Base-by-base conservation (phyloP, 2,888 invertebrate genomes). In the Aphidius colemani region DNA sequence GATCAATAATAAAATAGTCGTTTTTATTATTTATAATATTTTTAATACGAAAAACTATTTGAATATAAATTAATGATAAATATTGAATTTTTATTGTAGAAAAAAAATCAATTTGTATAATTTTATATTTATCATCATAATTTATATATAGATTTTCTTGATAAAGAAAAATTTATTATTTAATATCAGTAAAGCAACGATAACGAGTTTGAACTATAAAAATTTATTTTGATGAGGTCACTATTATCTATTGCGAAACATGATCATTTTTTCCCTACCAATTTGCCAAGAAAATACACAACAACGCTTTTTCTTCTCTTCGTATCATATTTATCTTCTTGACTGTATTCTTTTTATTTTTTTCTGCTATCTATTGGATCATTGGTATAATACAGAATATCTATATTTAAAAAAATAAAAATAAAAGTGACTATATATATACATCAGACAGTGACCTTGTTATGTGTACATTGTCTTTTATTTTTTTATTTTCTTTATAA, bases 221-320 rank as follows among this genome's bases (percentile, higher is more conserved):
- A 57, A 57, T 57, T 57, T 57, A 57, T 57, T 57, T 57, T 46
- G 57, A 57, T 57, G 46, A 57, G 46, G 46, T 46, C 57, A 57
- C 45, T 57, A 57, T 46, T 30, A 30, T 30, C 30, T 39, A 57
- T 57, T 46, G 57, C 40, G 46, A 46, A 46, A 45, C 40, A 46
- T 57, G 57, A 57, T 57, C 57, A 30, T 30, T 30, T 30, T 57
- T 45, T 57, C 11, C 57, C 40, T 46, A 57, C 57, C 46, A 57
- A 57, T 57, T 57, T 55, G 44, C 44, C 55, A 43, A 18, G 44
- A 44, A 44, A 44, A 55, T 55, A 44, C 18, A 55, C 55, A 55
- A 55, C 55, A 40, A 30, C 57, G n/a, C 46, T n/a, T 46, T 46
- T 30, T 30, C 57, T 7, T n/a, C n/a, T 46, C 13, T 11, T 13